These are phyloP conservation scores for Clistopyga incitator DNA, from an alignment of 2,888 invertebrate species.

Conservation along the genomic window DNA sequence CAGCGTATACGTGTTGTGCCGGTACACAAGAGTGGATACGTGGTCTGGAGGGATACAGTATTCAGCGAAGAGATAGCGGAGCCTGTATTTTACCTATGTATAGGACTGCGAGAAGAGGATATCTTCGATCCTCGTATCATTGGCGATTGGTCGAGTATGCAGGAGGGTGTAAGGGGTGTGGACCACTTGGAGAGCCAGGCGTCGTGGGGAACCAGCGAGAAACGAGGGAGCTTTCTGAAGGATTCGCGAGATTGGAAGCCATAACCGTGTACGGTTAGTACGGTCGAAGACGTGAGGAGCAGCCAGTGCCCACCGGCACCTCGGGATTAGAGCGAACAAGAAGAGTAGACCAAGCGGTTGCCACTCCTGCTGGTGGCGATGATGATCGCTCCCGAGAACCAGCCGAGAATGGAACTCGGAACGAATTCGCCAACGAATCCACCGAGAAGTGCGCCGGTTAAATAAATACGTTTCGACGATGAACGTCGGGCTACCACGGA, in stretches of 20 bases:
- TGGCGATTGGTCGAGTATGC: slow-evolving; percentile 41
- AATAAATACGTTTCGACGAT: slow-evolving; percentile 66
- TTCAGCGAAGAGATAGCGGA: slow-evolving; percentile 16
- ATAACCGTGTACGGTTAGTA: slow-evolving; percentile 68
- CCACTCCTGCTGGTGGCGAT: slow-evolving; percentile 1
- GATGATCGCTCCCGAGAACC: slow-evolving; percentile 18
- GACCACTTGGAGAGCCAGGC: slow-evolving; percentile 30
- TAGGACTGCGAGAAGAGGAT: slow-evolving; percentile 33
- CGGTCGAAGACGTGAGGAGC: slow-evolving; percentile 63
- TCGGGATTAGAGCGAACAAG: slow-evolving; percentile 50
- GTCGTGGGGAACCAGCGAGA: slow-evolving; percentile 27
- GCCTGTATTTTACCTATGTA: slow-evolving; percentile 24
- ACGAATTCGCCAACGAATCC: slow-evolving; percentile 57
- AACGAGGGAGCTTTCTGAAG: slow-evolving; percentile 54
- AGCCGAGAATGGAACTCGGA: slow-evolving; percentile 46
- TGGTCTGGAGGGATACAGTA: slow-evolving; percentile 19
- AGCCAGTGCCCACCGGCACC: slow-evolving; percentile 46
- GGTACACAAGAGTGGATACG: slow-evolving; percentile 5
- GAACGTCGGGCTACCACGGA: slow-evolving; percentile 15
- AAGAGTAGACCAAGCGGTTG: slow-evolving; percentile 26
- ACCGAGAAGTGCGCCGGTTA: slow-evolving; percentile 52
- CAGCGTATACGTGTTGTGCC: slow-evolving; percentile 18
- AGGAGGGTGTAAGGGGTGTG: slow-evolving; percentile 1
- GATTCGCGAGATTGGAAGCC: slow-evolving; percentile 69
- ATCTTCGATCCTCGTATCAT: slow-evolving; percentile 48